Conservation (phyloP, 2,888 invertebrate genomes). For the Trachelus tabidus region DNA sequence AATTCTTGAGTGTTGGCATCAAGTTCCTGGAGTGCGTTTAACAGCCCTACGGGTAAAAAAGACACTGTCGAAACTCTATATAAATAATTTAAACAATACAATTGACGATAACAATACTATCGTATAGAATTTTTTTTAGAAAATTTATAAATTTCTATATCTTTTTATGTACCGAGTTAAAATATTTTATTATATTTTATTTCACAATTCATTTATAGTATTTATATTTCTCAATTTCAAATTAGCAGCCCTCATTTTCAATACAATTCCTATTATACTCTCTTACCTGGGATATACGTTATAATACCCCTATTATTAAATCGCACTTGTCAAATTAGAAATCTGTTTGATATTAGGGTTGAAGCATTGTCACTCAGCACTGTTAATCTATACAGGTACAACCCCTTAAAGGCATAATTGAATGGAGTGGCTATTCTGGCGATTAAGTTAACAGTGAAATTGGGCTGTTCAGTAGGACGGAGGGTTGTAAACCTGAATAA, state of each 20-base stretch:
- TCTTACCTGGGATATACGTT: background rate
- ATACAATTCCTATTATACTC: background rate
- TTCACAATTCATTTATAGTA: background rate
- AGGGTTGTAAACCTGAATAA: background rate
- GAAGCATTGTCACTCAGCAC: background rate
- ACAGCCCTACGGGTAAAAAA: conserved; percentile 90
- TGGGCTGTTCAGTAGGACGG: background rate
- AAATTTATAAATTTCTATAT: background rate
- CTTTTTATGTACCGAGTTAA: background rate
- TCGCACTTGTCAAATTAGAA: background rate
- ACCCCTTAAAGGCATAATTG: background rate
- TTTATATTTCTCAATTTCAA: background rate
- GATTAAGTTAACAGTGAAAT: background rate
- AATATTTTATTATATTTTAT: background rate
- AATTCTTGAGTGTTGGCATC: conserved; percentile 88
- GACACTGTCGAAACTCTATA: conserved; percentile 77
- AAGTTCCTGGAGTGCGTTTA: conserved; percentile 82
- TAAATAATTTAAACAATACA: conserved; percentile 70
- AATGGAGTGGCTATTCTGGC: background rate
- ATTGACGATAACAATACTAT: background rate
- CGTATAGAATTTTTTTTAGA: background rate
- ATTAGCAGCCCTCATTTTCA: background rate
- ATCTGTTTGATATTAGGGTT: background rate
- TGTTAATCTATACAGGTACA: background rate
- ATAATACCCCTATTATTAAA: background rate